Conservation (phyloP, 2,888 invertebrate genomes). For the Dascillus cervinus region DNA sequence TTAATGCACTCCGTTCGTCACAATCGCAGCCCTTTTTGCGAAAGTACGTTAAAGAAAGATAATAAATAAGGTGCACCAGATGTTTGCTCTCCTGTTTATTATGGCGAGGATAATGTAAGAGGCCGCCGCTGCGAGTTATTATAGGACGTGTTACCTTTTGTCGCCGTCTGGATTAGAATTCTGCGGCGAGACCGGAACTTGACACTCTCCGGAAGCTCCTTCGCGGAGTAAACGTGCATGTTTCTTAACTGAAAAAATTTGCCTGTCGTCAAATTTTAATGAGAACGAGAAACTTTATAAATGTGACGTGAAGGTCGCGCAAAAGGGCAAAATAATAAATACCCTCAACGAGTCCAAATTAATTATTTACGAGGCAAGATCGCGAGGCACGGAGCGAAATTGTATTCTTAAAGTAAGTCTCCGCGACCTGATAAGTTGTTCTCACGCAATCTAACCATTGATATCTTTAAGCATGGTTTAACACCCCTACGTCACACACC, state of each 20-base stretch:
- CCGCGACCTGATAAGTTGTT: slow-evolving; percentile 22
- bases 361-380: no score
- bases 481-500: slow-evolving; percentile 27
- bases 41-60: slow-evolving; percentile 13
- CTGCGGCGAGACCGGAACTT: slow-evolving; percentile 23
- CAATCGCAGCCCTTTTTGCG: no score
- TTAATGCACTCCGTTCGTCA: no score
- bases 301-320: no score
- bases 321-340: no score
- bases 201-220: slow-evolving; percentile 23
- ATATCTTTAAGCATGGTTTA: slow-evolving; percentile 29
- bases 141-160: slow-evolving; percentile 16
- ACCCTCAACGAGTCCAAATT: no score
- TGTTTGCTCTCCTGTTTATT: slow-evolving; percentile 17
- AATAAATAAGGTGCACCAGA: slow-evolving; percentile 18
- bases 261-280: no score
- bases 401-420: slow-evolving; percentile 16
- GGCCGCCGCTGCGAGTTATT: slow-evolving; percentile 17
- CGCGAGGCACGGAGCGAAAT: no score
- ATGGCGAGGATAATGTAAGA: slow-evolving; percentile 16
- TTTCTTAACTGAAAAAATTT: no score
- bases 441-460: slow-evolving; percentile 30
- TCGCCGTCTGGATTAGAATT: slow-evolving; percentile 24
- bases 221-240: slow-evolving; percentile 21
- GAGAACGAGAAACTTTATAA: no score